Base-by-base conservation (phyloP, 2,797 vertebrate genomes). In the Peromyscus eremicus region DNA sequence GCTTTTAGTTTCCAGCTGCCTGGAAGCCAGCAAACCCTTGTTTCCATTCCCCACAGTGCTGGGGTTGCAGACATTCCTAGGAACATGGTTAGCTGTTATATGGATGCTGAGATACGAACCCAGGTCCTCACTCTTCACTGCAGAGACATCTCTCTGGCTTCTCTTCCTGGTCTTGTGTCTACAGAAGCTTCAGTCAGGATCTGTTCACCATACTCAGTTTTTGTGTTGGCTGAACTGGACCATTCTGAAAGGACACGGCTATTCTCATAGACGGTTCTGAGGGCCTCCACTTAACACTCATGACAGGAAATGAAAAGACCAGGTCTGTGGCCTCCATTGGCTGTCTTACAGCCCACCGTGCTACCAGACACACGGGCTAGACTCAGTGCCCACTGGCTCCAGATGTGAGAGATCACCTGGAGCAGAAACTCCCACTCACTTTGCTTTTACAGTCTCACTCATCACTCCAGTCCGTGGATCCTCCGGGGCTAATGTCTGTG, bases 381-480 rank as follows among this genome's bases (percentile, higher is more conserved):
- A 70, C 19, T 32, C 66, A 37, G 32, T 5, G 34, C 7, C 19
- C 17, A 21, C 82, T 14, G 77, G 23, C 6, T 55, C 62, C 2
- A 1, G 11, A 10, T 14, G 6, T 4, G 8, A 19, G n/a, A 0
- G 9, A 19, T 25, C 10, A 6, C 0, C 3, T 14, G 2, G 55
- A 52, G 34, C 13, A 37, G 55, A 84, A 55, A 6, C 5, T 27
- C 34, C 57, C 1, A 10, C 29, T 21, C 12, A 32, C 12, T 16
- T 23, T 0, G 9, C 0, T n/a, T 29, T 17, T 16, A 32, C 0
- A 5, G 5, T 19, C 4, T 34, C 0, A 5, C 3, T 12, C 29
- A 19, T 16, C 43, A 0, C 2, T 0, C 37, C 5, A 19, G 6
- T 14, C 17, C 11, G 0, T 9, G 2, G 3, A 6, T 19, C 52